Conservation (phyloP, 2,113 vertebrate species). For the Phaethon lepturus region DNA sequence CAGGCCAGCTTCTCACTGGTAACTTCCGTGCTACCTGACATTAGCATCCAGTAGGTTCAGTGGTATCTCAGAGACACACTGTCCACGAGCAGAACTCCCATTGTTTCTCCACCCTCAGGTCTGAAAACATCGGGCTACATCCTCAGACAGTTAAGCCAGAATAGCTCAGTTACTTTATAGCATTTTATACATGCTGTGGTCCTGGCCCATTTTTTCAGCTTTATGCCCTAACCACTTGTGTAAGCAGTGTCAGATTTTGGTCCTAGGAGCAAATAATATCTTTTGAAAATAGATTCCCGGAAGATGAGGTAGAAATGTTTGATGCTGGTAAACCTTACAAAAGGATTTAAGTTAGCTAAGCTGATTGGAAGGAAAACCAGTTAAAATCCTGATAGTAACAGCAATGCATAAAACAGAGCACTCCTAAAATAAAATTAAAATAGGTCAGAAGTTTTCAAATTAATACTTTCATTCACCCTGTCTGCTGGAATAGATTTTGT, state of each 20-base stretch:
- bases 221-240: not conserved
- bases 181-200: not conserved
- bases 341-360: slow-evolving; percentile 59
- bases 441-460: slow-evolving; percentile 64
- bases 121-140: not conserved
- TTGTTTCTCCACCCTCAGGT: not conserved
- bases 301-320: slow-evolving; percentile 51
- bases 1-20: not conserved
- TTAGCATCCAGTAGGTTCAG: not conserved
- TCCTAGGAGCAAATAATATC: slow-evolving; percentile 7
- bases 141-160: not conserved
- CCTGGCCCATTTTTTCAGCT: not conserved
- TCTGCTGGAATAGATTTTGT: slow-evolving; percentile 50
- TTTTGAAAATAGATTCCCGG: slow-evolving; percentile 44
- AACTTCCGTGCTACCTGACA: not conserved
- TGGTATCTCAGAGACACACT: not conserved
- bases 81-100: not conserved
- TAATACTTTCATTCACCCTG: slow-evolving; percentile 57
- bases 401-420: slow-evolving; percentile 30
- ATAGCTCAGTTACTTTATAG: not conserved
- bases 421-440: slow-evolving; percentile 68
- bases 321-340: slow-evolving; percentile 50
- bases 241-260: slow-evolving; percentile 34
- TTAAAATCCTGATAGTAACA: slow-evolving; percentile 54
- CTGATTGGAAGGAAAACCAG: slow-evolving; percentile 53